A percentile compares a stretch with the other conserved stretches of the same genome.
phyloP scores from a whole-genome alignment of 2,797 vertebrate genomes.

The Tangara arthus region DNA sequence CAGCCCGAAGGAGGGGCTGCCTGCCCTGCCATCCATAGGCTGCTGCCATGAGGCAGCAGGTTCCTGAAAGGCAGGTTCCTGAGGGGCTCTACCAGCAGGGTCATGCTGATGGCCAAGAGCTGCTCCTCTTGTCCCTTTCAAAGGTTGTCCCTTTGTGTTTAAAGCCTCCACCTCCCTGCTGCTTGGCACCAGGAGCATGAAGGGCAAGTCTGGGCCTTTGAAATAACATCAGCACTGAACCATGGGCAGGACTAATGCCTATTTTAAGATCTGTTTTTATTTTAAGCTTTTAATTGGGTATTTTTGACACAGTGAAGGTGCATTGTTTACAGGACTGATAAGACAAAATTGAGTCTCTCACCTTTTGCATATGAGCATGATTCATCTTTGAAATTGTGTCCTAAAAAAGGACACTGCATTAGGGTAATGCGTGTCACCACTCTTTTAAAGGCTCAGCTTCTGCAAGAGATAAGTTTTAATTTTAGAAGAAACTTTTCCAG shows the following conservation, averaged over 20 bases:
- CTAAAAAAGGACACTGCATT: neutral
- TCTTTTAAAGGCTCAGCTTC: neutral
- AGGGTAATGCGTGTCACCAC: neutral
- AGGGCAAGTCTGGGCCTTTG: neutral
- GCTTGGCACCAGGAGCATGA: rapidly evolving
- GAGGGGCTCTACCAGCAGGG: neutral
- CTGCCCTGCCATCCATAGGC: neutral
- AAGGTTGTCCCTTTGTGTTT: neutral
- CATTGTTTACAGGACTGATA: neutral
- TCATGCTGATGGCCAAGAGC: rapidly evolving
- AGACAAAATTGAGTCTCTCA: slow-evolving; percentile 58
- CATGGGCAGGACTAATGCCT: neutral
- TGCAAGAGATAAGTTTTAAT: neutral
- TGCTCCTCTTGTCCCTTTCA: neutral
- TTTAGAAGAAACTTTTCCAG: neutral
- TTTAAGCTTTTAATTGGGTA: slow-evolving; percentile 47
- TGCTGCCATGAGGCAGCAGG: neutral
- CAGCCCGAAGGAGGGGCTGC: rapidly evolving
- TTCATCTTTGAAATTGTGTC: slow-evolving; percentile 46
- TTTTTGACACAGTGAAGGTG: slow-evolving; percentile 14
- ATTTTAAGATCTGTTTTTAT: slow-evolving; percentile 38
- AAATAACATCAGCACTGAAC: neutral
- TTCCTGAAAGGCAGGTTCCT: neutral
- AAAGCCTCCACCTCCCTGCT: neutral
- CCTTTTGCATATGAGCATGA: slow-evolving; percentile 39